Conservation (phyloP, 2,888 invertebrate genomes). For the Oxytorus armatus region DNA sequence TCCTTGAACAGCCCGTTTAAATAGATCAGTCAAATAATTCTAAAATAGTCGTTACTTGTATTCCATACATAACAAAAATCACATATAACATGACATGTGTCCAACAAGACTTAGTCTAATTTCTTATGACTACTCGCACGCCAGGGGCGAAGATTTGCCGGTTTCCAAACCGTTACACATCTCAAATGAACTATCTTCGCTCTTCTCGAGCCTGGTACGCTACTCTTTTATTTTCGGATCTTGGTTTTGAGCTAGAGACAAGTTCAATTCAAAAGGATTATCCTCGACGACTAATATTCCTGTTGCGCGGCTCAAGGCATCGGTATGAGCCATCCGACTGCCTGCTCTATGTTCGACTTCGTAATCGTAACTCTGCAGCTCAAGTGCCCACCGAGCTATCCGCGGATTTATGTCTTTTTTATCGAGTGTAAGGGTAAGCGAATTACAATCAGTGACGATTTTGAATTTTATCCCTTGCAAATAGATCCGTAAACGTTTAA, state of each 20-base stretch:
- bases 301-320: constrained; percentile 69
- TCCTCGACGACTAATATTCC: constrained; percentile 60
- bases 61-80: not conserved
- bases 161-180: constrained; percentile 68
- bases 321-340: constrained; percentile 73
- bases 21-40: too few relatives aligned
- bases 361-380: constrained; percentile 72
- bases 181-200: constrained; percentile 61
- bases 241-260: constrained; percentile 55
- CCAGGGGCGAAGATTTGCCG: constrained; percentile 64
- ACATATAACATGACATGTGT: not conserved
- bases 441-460: constrained; percentile 75
- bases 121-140: not conserved
- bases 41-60: too few relatives aligned
- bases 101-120: not conserved
- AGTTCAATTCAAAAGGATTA: constrained; percentile 63
- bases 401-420: constrained; percentile 76
- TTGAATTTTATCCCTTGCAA: constrained; percentile 70
- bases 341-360: constrained; percentile 70
- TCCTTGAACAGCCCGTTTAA: too few relatives aligned
- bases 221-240: constrained; percentile 52
- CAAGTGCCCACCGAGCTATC: constrained; percentile 75
- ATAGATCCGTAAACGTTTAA: constrained; percentile 74
- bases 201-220: constrained; percentile 28
- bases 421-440: constrained; percentile 70